Evolutionary conservation across 1,140 invertebrate genomes (phyloP).

Genomic region (Amyelois transitella): DNA sequence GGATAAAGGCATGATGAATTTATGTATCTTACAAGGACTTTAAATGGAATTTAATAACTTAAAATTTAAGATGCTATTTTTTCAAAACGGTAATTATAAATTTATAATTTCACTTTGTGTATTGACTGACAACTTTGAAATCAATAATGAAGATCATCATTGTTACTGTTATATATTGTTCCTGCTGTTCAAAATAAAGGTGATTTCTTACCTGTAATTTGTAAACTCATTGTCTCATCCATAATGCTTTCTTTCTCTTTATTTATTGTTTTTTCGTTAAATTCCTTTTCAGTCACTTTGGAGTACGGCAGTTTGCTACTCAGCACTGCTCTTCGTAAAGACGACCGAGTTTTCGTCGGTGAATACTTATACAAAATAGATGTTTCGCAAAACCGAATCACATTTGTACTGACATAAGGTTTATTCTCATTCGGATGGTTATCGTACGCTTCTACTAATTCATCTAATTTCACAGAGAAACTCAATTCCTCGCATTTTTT

Average conservation of each 20-base stretch:
- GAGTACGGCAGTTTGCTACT: conserved; percentile 18
- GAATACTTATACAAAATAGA: conserved; percentile 50
- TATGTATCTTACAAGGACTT: too few relatives aligned
- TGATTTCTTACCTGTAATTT: conserved; percentile 52
- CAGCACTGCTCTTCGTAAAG: conserved; percentile 45
- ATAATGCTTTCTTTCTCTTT: conserved; percentile 27
- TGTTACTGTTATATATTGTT: neutral
- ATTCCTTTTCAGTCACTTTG: neutral
- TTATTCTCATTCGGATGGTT: neutral
- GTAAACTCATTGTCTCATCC: conserved; percentile 54
- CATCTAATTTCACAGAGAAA: conserved; percentile 54
- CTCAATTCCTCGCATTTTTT: conserved; percentile 40
- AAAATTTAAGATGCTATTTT: too few relatives aligned
- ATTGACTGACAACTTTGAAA: too few relatives aligned
- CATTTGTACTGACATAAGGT: neutral
- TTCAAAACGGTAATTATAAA: too few relatives aligned
- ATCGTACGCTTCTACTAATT: conserved; percentile 19
- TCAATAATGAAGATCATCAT: too few relatives aligned
- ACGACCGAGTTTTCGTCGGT: conserved; percentile 38
- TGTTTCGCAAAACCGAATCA: conserved; percentile 8
- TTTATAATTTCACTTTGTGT: too few relatives aligned
- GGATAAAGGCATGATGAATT: too few relatives aligned
- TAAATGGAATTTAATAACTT: too few relatives aligned
- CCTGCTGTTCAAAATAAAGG: too few relatives aligned
- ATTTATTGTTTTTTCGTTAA: neutral